A percentile compares a stretch with the other conserved stretches of the same genome.
phyloP scores from a whole-genome alignment of 2,113 vertebrate species.

The Nerophis lumbriciformis region DNA sequence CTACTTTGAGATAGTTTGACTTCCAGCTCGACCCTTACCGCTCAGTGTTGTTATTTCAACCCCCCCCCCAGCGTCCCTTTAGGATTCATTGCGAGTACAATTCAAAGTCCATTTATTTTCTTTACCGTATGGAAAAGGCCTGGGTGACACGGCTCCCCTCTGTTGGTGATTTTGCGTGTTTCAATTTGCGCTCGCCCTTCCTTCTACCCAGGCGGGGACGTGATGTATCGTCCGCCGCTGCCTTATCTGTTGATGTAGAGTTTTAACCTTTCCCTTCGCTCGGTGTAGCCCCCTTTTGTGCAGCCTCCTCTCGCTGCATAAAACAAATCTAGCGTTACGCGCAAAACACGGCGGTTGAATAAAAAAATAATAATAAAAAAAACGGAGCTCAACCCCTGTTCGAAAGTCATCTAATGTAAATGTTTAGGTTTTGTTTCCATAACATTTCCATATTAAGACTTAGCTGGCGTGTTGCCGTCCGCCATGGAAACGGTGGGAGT shows the following conservation, averaged over 20 bases:
- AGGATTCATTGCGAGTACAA: conserved; percentile 62
- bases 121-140: conserved; percentile 55
- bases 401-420: conserved; percentile 74
- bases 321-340: conserved; percentile 20
- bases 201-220: conserved; percentile 54
- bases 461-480: conserved; percentile 35
- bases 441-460: conserved; percentile 79
- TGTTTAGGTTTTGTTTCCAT: conserved; percentile 78
- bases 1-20: conserved; percentile 14
- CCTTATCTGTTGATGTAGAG: conserved; percentile 74
- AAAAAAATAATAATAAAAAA: conserved; percentile 30
- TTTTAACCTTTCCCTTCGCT: conserved; percentile 72
- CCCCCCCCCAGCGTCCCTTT: conserved; percentile 43
- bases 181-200: conserved; percentile 67
- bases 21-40: conserved; percentile 19
- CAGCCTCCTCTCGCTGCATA: conserved; percentile 15
- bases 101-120: conserved; percentile 68
- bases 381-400: conserved; percentile 50
- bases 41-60: conserved; percentile 46
- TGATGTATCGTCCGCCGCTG: conserved; percentile 62
- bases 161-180: conserved; percentile 73
- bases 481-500: conserved; percentile 35
- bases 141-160: conserved; percentile 64
- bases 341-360: conserved; percentile 44
- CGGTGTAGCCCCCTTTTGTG: conserved; percentile 35